phyloP scores from a whole-genome alignment of 2,113 vertebrate species.

The Neolamprologus ventralis region DNA sequence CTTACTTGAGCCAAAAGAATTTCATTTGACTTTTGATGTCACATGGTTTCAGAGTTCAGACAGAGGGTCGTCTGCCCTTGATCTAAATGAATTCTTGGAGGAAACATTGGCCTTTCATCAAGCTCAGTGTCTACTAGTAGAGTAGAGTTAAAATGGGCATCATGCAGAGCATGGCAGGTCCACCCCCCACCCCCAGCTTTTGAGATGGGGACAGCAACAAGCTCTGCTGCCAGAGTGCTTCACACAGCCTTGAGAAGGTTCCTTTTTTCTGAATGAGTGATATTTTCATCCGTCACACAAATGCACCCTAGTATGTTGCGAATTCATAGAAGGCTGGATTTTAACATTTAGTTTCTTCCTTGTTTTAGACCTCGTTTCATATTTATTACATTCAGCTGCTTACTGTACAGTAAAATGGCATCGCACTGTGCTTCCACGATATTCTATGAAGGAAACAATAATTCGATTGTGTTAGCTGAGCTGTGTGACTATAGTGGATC shows the following conservation, averaged over 20 bases:
- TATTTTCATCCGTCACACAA: not conserved
- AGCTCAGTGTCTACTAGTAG: not conserved
- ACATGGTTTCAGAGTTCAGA: not conserved
- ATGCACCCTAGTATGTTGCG: not conserved
- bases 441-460: not conserved
- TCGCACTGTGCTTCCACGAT: not conserved
- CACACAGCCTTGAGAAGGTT: not conserved
- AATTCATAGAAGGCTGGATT: not conserved
- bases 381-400: not conserved
- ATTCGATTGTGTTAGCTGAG: not conserved
- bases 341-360: not conserved
- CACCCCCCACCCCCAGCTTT: not conserved
- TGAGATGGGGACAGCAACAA: conserved; percentile 1
- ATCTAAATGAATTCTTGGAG: not conserved
- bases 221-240: not conserved
- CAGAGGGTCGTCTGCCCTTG: not conserved
- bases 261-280: conserved; percentile 27
- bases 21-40: not conserved
- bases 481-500: not conserved
- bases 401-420: not conserved
- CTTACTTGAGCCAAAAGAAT: not conserved
- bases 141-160: not conserved
- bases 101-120: not conserved
- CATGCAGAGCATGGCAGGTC: not conserved
- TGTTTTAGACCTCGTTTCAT: not conserved